Conservation (phyloP, 2,888 invertebrate species). For the Sphaerophoria taeniata region DNA sequence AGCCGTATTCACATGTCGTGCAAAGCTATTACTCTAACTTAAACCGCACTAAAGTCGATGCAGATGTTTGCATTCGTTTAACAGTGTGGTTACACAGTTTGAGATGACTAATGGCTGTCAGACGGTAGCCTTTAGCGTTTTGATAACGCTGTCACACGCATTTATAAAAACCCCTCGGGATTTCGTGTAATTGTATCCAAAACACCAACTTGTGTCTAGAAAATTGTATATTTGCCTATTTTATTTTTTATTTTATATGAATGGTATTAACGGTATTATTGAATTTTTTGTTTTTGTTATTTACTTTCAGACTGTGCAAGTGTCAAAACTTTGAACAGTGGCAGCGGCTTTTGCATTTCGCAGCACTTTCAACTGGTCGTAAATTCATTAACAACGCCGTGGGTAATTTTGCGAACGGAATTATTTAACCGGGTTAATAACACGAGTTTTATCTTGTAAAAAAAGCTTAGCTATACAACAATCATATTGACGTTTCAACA, state of each 20-base stretch:
- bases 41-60: conserved; percentile 24
- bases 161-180: conserved; percentile 40
- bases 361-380: conserved; percentile 32
- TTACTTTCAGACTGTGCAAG: conserved; percentile 56
- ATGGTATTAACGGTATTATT: not conserved
- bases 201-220: not conserved
- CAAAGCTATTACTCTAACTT: conserved; percentile 42
- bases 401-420: conserved; percentile 26
- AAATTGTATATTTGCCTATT: conserved; percentile 9
- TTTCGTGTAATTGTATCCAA: conserved; percentile 4
- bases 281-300: conserved; percentile 29
- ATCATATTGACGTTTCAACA: conserved; percentile 34
- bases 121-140: conserved; percentile 58
- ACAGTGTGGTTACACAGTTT: conserved; percentile 58
- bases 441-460: conserved; percentile 30
- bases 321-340: conserved; percentile 57
- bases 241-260: not conserved
- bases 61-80: conserved; percentile 42
- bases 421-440: conserved; percentile 62
- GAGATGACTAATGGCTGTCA: conserved; percentile 66
- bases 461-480: not conserved
- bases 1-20: conserved; percentile 8
- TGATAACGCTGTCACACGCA: conserved; percentile 50
- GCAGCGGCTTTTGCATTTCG: conserved; percentile 32
- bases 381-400: conserved; percentile 55